phyloP scores from a whole-genome alignment of 2,888 invertebrate species.

The Acrobasis suavella region DNA sequence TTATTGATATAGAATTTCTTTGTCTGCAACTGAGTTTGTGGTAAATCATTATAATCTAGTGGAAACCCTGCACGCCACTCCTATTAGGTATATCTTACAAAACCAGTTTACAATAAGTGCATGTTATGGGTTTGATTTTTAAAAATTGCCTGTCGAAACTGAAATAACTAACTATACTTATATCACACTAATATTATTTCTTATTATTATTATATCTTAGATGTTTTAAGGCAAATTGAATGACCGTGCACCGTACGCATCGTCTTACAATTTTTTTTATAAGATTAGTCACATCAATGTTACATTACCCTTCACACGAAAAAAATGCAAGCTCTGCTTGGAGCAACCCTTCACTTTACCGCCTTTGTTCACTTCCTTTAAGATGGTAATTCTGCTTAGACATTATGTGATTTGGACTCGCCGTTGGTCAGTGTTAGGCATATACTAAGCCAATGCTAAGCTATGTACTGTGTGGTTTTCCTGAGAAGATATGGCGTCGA shows the following conservation, averaged over 20 bases:
- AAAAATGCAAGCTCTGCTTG: constrained; percentile 36
- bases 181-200: too few relatives aligned
- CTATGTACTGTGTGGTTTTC: constrained; percentile 34
- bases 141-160: too few relatives aligned
- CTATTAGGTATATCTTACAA: too few relatives aligned
- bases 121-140: too few relatives aligned
- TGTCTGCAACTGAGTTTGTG: too few relatives aligned
- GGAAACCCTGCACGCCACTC: too few relatives aligned
- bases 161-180: too few relatives aligned
- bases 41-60: too few relatives aligned
- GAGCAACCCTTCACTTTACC: constrained; percentile 46
- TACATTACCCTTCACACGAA: constrained; percentile 26
- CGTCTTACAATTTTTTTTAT: constrained; percentile 13
- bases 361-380: constrained; percentile 57
- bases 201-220: too few relatives aligned
- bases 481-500: constrained; percentile 26
- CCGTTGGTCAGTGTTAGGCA: constrained; percentile 38
- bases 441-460: constrained; percentile 24
- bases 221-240: background rate
- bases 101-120: too few relatives aligned
- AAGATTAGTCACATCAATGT: constrained; percentile 14
- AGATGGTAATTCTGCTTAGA: constrained; percentile 63
- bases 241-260: constrained; percentile 18
- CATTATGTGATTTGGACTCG: constrained; percentile 41
- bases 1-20: too few relatives aligned